Conservation (phyloP, 2,888 invertebrate species). For the Amiota mariae region DNA sequence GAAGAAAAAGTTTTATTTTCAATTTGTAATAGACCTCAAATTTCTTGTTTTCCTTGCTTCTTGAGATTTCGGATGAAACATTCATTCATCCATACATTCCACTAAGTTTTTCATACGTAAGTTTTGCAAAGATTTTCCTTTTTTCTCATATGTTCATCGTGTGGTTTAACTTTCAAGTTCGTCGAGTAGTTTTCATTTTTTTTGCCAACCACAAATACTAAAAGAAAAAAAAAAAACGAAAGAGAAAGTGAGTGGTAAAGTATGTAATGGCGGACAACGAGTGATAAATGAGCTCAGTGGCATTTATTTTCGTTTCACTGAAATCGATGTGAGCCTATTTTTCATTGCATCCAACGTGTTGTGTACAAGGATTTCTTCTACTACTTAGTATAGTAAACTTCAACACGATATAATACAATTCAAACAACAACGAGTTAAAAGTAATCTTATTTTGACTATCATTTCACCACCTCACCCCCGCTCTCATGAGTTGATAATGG, state of each 20-base stretch:
- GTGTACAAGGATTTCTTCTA: too few species aligned
- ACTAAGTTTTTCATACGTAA: neutral
- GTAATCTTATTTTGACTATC: neutral
- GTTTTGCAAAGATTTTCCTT: neutral
- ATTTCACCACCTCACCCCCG: neutral
- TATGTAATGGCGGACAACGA: conserved; percentile 4
- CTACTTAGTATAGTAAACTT: too few species aligned
- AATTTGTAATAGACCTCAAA: too few species aligned
- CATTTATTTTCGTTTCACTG: conserved; percentile 35
- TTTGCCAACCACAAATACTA: neutral
- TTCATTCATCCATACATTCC: neutral
- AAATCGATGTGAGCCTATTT: conserved; percentile 55
- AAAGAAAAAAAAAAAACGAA: neutral
- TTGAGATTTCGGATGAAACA: too few species aligned
- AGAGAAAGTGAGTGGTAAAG: neutral
- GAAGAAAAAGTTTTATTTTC: too few species aligned
- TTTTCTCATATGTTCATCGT: neutral
- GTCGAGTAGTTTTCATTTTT: conserved; percentile 11
- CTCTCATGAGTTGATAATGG: neutral
- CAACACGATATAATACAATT: neutral
- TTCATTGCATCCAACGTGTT: conserved; percentile 38
- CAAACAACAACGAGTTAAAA: conserved; percentile 11
- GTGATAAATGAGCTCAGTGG: conserved; percentile 28
- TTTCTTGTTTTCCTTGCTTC: too few species aligned
- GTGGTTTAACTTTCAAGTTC: conserved; percentile 10